phyloP scores from a whole-genome alignment of 1,140 invertebrate genomes.

The Trichoplusia ni region DNA sequence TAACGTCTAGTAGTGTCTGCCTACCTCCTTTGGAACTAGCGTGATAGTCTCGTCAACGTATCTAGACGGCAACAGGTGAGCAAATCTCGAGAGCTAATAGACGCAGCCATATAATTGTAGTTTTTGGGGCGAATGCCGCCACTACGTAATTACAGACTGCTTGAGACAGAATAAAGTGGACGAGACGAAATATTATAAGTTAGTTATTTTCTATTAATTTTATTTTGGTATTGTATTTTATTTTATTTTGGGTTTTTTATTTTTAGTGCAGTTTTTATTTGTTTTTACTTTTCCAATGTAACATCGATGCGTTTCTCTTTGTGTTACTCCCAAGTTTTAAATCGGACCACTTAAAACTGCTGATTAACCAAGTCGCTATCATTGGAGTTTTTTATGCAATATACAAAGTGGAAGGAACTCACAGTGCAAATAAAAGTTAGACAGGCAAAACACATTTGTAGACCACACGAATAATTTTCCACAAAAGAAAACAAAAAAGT shows the following conservation, averaged over 20 bases:
- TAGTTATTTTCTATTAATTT: background rate
- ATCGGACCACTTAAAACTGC: too few relatives aligned
- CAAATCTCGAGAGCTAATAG: slow-evolving; percentile 7
- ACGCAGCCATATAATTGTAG: slow-evolving; percentile 46
- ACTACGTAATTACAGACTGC: slow-evolving; percentile 47
- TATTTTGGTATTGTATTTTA: background rate
- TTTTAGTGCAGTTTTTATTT: too few relatives aligned
- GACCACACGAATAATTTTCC: too few relatives aligned
- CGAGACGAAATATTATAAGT: slow-evolving; percentile 1
- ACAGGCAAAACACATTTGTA: too few relatives aligned
- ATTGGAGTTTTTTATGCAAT: background rate
- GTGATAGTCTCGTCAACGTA: background rate
- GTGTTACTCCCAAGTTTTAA: too few relatives aligned
- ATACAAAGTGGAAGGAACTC: background rate
- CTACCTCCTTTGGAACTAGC: too few relatives aligned
- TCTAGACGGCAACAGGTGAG: slow-evolving; percentile 10
- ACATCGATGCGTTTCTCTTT: too few relatives aligned
- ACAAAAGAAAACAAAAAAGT: too few relatives aligned
- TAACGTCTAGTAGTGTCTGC: too few relatives aligned
- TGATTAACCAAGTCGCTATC: background rate
- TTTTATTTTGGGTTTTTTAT: too few relatives aligned
- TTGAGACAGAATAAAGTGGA: slow-evolving; percentile 34
- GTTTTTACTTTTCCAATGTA: too few relatives aligned
- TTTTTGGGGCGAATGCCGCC: slow-evolving; percentile 45
- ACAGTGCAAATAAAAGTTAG: too few relatives aligned